Base-by-base conservation (phyloP, 2,888 invertebrate species). In the Drosophila cracens region DNA sequence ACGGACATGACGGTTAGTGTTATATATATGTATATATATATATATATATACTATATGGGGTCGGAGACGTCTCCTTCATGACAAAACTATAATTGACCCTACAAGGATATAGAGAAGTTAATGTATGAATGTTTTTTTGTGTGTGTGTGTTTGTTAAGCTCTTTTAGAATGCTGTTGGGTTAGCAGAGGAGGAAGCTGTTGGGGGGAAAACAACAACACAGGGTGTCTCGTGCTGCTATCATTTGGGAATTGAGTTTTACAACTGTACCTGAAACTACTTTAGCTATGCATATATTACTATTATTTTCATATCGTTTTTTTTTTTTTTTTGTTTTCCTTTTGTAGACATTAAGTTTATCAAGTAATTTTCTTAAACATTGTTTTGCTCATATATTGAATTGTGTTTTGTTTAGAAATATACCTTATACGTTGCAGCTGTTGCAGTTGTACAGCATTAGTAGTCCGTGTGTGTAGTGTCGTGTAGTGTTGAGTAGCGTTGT, bases 231-330 rank as follows among this genome's bases (percentile, higher is more conserved):
- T 49, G 72, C 52, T 53, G 60, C 34, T 57, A 51, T 51, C 58
- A 31, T 21, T 52, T 33, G 46, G 60, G 29, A n/a, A 64, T 31
- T 25, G 40, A 36, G 51, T 48, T 59, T 67, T 52, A 67, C 61
- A 70, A 74, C 56, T 76, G 75, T 70, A 75, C 57, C 77, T 70
- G 70, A 76, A 63, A 81, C 77, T 78, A 81, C 77, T 65, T 81
- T 67, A 76, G 63, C 77, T 76, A 78, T 80, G 81, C 59, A 65
- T 77, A 74, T 62, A 21, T 46, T 57, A 64, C 62, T 63, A 49
- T 75, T 65, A 38, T 53, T 61, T 57, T 57, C 29, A 40, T n/a
- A 27, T 49, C 13, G 18, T 38, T 48, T 72, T 40, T 64, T 16
- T 29, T 29, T 16, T 29, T 64, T 27, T 61, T 53, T 53, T n/a